Evolutionary conservation across 2,113 vertebrate genomes (phyloP), one percentile per base, ranked within the genome.

Genomic region (Oncorhynchus nerka): DNA sequence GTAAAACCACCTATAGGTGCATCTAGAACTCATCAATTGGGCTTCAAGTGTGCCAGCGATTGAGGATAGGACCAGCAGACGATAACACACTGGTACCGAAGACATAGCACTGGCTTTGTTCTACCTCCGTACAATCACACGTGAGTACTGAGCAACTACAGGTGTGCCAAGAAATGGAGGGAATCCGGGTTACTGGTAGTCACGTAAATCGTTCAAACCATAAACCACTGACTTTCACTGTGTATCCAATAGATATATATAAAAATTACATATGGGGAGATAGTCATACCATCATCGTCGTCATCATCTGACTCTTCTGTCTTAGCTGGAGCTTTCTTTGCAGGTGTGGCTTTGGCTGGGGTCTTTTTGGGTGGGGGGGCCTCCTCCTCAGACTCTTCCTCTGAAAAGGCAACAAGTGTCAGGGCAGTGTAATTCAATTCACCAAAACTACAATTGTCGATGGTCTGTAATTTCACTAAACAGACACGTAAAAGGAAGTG

Each of bases 221-320:
- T 16, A 51, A 51, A 34, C 34, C 34, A 34, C 34, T 8, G 6
- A 34, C 3, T 9, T 2, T 11, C 39, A 5, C 0, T 5, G 4
- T 55, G 49, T 55, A 55, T 19, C 49, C 49, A 19, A 12, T 12
- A 45, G 2, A 11, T 12, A 11, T 12, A 11, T 20, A 20, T 16
- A 55, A 19, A 19, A 55, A 4, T 0, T 55, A 0, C 0, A 0
- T 20, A 20, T 15, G 13, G 19, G 16, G 16, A 19, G 19, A 20
- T 8, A 22, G 2, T 22, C 15, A 20, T 39, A 68, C 67, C 93
- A 0, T 90, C 91, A 0, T 92, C 92, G 0, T 92, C 93, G 0
- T 94, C 94, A 0, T 95, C 95, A 0, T 95, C 94, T 0, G 93
- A 94, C 12, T 94, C 93, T 9, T 95, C 90, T 57, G 75, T 77